phyloP scores from a whole-genome alignment of 1,140 invertebrate species.

The Drosophila serrata region DNA sequence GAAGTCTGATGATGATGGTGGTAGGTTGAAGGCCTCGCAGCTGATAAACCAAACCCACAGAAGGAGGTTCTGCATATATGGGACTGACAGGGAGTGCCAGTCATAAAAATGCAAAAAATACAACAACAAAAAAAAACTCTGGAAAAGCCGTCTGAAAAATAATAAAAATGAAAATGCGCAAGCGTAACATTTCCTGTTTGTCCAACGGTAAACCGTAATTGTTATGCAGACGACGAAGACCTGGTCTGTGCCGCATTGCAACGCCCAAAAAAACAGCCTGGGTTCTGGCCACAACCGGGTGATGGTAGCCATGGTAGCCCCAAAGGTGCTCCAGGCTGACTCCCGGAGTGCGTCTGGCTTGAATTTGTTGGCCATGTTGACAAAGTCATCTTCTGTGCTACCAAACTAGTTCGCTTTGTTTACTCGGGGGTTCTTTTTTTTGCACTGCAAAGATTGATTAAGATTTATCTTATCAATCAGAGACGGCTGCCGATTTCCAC shows the following conservation, averaged over 20 bases:
- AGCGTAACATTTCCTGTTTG: slow-evolving; percentile 72
- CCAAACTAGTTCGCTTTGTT: slow-evolving; percentile 46
- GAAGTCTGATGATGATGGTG: slow-evolving; percentile 14
- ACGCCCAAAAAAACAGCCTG: slow-evolving; percentile 30
- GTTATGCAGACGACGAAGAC: slow-evolving; percentile 65
- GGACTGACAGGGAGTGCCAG: slow-evolving; percentile 5
- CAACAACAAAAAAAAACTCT: neutral
- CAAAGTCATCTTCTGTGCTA: slow-evolving; percentile 57
- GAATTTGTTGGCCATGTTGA: slow-evolving; percentile 55
- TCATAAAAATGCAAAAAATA: slow-evolving; percentile 29
- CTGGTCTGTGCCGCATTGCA: slow-evolving; percentile 28
- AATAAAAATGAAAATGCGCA: slow-evolving; percentile 53
- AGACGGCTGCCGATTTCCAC: neutral
- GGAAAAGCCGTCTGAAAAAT: slow-evolving; percentile 22
- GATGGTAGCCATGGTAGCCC: neutral
- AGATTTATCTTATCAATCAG: slow-evolving; percentile 4
- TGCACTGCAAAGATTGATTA: slow-evolving; percentile 16
- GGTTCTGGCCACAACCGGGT: neutral
- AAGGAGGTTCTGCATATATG: slow-evolving; percentile 21
- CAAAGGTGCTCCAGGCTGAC: slow-evolving; percentile 3
- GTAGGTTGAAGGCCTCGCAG: slow-evolving; percentile 24
- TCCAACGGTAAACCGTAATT: slow-evolving; percentile 72
- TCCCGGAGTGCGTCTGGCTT: slow-evolving; percentile 29
- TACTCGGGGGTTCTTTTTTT: slow-evolving; percentile 3
- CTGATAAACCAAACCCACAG: slow-evolving; percentile 55